These are phyloP conservation scores for Lomographa bimaculata DNA, from an alignment of 2,888 invertebrate species.

Conservation along the genomic window DNA sequence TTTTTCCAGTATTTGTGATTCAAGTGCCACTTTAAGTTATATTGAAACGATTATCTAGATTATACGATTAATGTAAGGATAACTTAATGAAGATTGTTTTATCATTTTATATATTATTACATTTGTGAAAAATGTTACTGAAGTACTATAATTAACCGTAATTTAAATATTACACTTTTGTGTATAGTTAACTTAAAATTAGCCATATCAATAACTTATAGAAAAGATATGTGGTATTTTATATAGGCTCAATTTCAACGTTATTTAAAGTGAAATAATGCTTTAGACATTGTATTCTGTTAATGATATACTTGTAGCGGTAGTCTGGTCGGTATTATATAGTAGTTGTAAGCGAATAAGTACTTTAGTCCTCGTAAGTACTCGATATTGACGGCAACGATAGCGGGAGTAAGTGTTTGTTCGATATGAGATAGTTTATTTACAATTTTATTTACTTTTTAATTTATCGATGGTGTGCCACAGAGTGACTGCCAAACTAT, in stretches of 20 bases:
- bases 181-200: slow-evolving; percentile 84
- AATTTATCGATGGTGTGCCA: slow-evolving; percentile 83
- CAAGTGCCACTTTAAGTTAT: slow-evolving; percentile 91
- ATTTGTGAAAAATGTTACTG: slow-evolving; percentile 82
- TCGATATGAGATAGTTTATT: slow-evolving; percentile 81
- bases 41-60: slow-evolving; percentile 85
- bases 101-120: slow-evolving; percentile 84
- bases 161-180: slow-evolving; percentile 83
- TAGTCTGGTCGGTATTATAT: slow-evolving; percentile 81
- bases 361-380: slow-evolving; percentile 73
- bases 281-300: slow-evolving; percentile 80
- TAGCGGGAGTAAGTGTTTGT: slow-evolving; percentile 79
- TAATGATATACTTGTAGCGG: slow-evolving; percentile 81
- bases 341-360: slow-evolving; percentile 72
- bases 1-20: slow-evolving; percentile 90
- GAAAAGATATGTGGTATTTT: slow-evolving; percentile 84
- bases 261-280: slow-evolving; percentile 83
- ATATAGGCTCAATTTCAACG: slow-evolving; percentile 84
- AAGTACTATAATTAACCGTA: slow-evolving; percentile 83
- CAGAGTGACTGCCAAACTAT: slow-evolving; percentile 84
- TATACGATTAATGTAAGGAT: slow-evolving; percentile 84
- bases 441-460: slow-evolving; percentile 81
- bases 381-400: slow-evolving; percentile 81
- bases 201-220: slow-evolving; percentile 85
- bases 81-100: slow-evolving; percentile 85